Percentiles rank a stretch among this genome's conserved stretches.
phyloP scores from a whole-genome alignment of 2,888 invertebrate genomes.

The Deladenus siricidicola region DNA sequence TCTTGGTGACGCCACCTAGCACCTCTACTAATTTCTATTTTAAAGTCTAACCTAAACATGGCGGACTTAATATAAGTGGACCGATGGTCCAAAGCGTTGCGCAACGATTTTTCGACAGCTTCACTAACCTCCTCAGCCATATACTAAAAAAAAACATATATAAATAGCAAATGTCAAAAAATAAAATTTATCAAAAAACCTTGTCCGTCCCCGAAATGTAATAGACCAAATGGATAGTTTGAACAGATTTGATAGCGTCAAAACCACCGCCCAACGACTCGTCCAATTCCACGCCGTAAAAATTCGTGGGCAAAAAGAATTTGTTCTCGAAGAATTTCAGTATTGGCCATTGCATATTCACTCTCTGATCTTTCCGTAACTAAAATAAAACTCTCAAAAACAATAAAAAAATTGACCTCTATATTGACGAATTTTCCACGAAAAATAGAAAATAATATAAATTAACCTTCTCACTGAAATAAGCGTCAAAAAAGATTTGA shows the following conservation, averaged over 20 bases:
- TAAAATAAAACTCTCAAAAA: conserved; percentile 16
- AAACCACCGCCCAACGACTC: conserved; percentile 21
- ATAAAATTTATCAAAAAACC: too few species aligned
- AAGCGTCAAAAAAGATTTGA: conserved; percentile 47
- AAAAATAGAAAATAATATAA: too few species aligned
- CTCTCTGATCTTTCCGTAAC: conserved; percentile 43
- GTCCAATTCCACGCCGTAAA: conserved; percentile 45
- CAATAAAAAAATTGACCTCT: background rate
- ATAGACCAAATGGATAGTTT: conserved; percentile 49
- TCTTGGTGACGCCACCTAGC: too few species aligned
- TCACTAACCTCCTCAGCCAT: conserved; percentile 44
- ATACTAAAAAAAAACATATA: conserved; percentile 25
- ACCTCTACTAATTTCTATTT: background rate
- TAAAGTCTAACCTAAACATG: conserved; percentile 20
- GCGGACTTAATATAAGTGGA: conserved; percentile 11
- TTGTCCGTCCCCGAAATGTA: conserved; percentile 34
- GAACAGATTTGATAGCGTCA: conserved; percentile 33
- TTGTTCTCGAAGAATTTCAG: conserved; percentile 51
- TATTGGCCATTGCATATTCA: conserved; percentile 47
- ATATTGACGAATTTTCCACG: too few species aligned
- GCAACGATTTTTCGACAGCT: conserved; percentile 38
- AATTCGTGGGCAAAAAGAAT: conserved; percentile 51
- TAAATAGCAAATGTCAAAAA: too few species aligned
- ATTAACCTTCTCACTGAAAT: conserved; percentile 47
- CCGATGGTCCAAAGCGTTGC: conserved; percentile 28